phyloP scores from a whole-genome alignment of 2,888 invertebrate genomes.

The Ischnus inquisitorius region DNA sequence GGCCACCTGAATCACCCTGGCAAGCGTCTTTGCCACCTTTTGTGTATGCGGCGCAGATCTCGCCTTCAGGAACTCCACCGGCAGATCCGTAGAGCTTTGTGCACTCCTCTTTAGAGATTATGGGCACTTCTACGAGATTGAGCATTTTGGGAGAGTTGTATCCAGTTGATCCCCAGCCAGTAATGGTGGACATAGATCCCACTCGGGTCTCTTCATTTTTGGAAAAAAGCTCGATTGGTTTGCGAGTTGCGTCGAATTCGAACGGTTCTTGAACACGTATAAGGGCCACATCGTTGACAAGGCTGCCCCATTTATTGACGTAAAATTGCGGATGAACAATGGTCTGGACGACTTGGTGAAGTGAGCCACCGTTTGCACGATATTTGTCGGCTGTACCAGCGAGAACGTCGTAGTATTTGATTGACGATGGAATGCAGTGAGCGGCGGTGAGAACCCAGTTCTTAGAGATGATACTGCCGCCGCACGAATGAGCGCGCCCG shows the following conservation, averaged over 20 bases:
- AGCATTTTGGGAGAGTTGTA: slow-evolving; percentile 69
- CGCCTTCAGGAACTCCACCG: slow-evolving; percentile 79
- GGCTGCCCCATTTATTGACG: not conserved
- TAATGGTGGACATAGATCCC: slow-evolving; percentile 70
- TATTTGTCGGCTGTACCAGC: slow-evolving; percentile 84
- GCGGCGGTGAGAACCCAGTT: slow-evolving; percentile 87
- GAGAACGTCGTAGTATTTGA: slow-evolving; percentile 85
- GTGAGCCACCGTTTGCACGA: slow-evolving; percentile 66
- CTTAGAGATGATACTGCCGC: slow-evolving; percentile 86
- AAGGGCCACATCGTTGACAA: slow-evolving; percentile 86
- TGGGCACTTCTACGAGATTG: slow-evolving; percentile 87
- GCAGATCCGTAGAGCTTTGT: slow-evolving; percentile 68
- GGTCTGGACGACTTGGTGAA: slow-evolving; percentile 53
- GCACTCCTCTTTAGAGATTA: slow-evolving; percentile 86
- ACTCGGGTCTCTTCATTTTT: slow-evolving; percentile 73
- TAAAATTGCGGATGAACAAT: slow-evolving; percentile 53
- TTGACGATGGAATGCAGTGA: slow-evolving; percentile 85
- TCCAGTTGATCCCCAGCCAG: slow-evolving; percentile 75
- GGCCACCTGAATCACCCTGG: slow-evolving; percentile 76
- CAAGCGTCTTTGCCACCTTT: slow-evolving; percentile 86
- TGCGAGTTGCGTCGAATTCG: slow-evolving; percentile 85
- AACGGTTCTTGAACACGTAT: slow-evolving; percentile 86
- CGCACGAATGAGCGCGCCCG: slow-evolving; percentile 86
- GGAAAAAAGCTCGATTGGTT: slow-evolving; percentile 85
- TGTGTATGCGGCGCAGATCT: slow-evolving; percentile 87